These are phyloP conservation scores for Trematocara nigrifrons DNA, from an alignment of 2,113 vertebrate genomes.

Conservation along the genomic window DNA sequence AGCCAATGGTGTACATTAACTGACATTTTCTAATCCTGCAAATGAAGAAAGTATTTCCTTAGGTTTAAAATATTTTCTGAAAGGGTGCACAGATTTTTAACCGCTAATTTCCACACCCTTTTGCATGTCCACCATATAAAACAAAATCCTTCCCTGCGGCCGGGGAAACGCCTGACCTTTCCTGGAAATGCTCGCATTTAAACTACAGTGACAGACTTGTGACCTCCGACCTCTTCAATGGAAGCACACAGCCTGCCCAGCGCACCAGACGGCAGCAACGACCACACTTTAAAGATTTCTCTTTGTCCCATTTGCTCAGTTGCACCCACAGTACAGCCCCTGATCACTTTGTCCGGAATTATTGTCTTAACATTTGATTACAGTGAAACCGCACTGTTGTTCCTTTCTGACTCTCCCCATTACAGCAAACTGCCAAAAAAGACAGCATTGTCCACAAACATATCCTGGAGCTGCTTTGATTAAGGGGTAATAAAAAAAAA, in stretches of 20 bases:
- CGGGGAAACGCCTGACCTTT: neutral
- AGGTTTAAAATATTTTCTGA: neutral
- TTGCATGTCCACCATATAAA: neutral
- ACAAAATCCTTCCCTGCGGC: neutral
- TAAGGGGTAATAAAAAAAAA: neutral
- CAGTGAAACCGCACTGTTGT: neutral
- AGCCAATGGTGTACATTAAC: neutral
- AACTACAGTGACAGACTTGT: neutral
- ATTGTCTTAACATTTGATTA: neutral
- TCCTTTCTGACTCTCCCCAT: neutral
- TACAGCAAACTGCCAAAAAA: neutral
- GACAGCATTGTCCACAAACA: neutral
- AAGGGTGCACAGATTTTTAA: neutral
- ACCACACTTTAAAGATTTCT: neutral
- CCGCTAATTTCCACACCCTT: neutral
- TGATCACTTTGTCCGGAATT: neutral
- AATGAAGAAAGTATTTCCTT: neutral
- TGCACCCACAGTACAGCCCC: neutral
- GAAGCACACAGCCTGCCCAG: neutral
- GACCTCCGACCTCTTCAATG: slow-evolving; percentile 29
- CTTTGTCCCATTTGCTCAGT: neutral
- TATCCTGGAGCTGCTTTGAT: neutral
- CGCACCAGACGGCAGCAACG: neutral
- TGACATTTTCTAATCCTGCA: neutral
- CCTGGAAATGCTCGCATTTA: neutral